A percentile compares a stretch with the other conserved stretches of the same genome.
Evolutionary conservation across 2,888 invertebrate genomes (phyloP).

Genomic region (Tenthredo distinguenda): DNA sequence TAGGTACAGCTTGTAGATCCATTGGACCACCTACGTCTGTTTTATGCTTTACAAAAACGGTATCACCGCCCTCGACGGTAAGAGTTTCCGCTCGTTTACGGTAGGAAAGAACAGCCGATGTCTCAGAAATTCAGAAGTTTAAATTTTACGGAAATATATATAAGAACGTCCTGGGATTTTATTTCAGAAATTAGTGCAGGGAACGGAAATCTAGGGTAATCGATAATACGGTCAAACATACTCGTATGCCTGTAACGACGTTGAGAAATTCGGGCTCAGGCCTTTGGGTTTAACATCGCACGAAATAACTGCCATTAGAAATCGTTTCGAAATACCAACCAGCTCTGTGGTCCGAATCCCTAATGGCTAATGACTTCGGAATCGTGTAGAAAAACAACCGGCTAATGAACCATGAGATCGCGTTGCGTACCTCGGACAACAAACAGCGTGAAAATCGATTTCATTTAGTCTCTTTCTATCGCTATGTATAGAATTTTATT

Average conservation of each 20-base stretch:
- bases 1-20: not conserved
- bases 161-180: not conserved
- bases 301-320: constrained; percentile 25
- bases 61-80: constrained; percentile 15
- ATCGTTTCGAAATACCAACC: constrained; percentile 33
- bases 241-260: not conserved
- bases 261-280: not conserved
- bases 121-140: not conserved
- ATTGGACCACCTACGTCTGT: constrained; percentile 45
- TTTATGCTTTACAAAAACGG: constrained; percentile 38
- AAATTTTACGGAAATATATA: not conserved
- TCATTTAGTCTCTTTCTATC: not conserved
- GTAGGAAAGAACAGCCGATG: not conserved
- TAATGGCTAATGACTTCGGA: constrained; percentile 22
- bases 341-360: constrained; percentile 24
- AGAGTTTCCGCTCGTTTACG: constrained; percentile 45
- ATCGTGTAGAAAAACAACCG: not conserved
- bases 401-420: constrained; percentile 34
- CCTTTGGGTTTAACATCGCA: not conserved
- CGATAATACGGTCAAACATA: not conserved
- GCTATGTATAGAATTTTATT: not conserved
- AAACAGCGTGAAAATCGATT: not conserved
- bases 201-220: not conserved
- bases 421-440: not conserved
- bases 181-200: not conserved